Evolutionary conservation across 2,113 vertebrate species (phyloP).

Genomic region (Gila orcuttii): DNA sequence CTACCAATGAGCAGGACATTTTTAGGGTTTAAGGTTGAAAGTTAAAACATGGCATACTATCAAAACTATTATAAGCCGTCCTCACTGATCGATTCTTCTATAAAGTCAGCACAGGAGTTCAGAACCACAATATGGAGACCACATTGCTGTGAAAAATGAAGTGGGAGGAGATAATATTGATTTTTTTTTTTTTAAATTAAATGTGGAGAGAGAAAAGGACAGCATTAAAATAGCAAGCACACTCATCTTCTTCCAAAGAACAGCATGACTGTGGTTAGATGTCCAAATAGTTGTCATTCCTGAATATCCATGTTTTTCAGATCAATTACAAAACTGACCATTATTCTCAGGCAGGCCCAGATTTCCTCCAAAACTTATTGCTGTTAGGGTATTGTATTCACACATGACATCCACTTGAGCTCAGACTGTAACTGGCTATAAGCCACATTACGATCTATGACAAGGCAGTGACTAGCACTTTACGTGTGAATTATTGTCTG

Average conservation of each 20-base stretch:
- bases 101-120: not conserved
- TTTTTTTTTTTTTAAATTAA: too few relatives aligned
- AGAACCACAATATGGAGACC: slow-evolving; percentile 10
- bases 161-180: not conserved
- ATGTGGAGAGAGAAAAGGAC: not conserved
- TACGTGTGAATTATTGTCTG: not conserved
- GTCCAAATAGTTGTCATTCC: slow-evolving; percentile 6
- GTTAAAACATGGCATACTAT: not conserved
- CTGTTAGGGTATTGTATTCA: not conserved
- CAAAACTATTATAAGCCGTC: not conserved
- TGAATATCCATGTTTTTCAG: slow-evolving; percentile 27
- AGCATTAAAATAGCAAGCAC: slow-evolving; percentile 14
- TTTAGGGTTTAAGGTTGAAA: not conserved
- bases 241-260: slow-evolving; percentile 4
- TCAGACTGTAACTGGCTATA: not conserved
- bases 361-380: slow-evolving; percentile 4
- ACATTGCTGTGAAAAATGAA: slow-evolving; percentile 1
- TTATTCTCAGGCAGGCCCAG: slow-evolving; percentile 14
- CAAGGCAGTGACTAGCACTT: not conserved
- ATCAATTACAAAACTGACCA: not conserved
- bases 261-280: not conserved
- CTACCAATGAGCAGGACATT: not conserved
- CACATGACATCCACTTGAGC: slow-evolving; percentile 8
- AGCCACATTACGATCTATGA: not conserved
- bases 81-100: not conserved